Evolutionary conservation across 2,113 vertebrate species (phyloP).

Genomic region (Trogon surrucura): DNA sequence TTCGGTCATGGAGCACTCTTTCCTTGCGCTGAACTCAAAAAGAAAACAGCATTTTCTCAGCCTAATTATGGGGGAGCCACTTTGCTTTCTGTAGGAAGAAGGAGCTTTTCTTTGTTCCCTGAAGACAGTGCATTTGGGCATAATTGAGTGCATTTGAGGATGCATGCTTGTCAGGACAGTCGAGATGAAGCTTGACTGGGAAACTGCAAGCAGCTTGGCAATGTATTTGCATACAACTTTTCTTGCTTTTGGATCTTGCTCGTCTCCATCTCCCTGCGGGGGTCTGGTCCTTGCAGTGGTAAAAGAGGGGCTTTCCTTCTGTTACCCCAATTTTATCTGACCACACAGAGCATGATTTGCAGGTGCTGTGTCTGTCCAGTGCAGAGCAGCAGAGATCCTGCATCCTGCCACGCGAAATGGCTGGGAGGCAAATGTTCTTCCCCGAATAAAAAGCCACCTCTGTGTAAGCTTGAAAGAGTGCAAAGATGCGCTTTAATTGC

Average conservation of each 20-base stretch:
- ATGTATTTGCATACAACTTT: not conserved
- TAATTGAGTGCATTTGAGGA: not conserved
- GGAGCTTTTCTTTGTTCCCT: not conserved
- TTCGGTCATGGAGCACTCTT: not conserved
- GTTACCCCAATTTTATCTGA: not conserved
- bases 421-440: not conserved
- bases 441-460: not conserved
- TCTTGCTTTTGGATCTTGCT: slow-evolving; percentile 18
- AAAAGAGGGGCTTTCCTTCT: not conserved
- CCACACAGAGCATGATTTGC: not conserved
- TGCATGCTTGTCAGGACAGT: not conserved
- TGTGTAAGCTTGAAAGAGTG: not conserved
- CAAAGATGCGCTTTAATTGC: not conserved
- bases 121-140: not conserved
- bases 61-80: not conserved
- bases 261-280: not conserved
- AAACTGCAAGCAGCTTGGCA: not conserved
- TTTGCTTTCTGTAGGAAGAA: not conserved
- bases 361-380: not conserved
- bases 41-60: not conserved
- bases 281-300: not conserved
- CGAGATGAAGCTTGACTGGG: not conserved
- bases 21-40: not conserved
- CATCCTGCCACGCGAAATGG: not conserved
- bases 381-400: not conserved